These are phyloP conservation scores for Hoplodrina blanda DNA, from an alignment of 2,888 invertebrate genomes.

Conservation along the genomic window DNA sequence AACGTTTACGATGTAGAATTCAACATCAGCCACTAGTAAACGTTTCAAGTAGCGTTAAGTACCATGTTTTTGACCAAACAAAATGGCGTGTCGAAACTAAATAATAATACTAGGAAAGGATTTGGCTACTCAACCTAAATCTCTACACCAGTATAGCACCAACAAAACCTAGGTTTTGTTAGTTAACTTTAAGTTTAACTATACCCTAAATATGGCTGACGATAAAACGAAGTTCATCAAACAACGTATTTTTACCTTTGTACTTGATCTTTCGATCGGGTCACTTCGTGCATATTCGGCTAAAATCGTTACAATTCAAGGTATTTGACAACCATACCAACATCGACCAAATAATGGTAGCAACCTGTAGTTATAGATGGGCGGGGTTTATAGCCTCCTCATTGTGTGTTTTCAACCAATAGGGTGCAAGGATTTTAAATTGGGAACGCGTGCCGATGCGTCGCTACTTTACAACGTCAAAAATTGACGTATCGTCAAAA, in stretches of 20 bases:
- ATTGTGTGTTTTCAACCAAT: conserved; percentile 74
- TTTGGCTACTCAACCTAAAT: too few relatives aligned
- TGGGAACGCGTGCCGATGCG: conserved; percentile 83
- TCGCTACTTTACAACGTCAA: conserved; percentile 79
- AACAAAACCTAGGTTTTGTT: not conserved
- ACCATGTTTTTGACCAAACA: too few relatives aligned
- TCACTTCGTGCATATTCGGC: conserved; percentile 34
- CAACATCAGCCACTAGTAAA: too few relatives aligned
- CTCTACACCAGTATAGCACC: too few relatives aligned
- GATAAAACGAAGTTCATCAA: conserved; percentile 18
- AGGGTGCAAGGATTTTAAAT: conserved; percentile 71
- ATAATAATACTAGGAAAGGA: too few relatives aligned
- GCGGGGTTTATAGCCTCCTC: conserved; percentile 66
- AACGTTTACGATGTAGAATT: too few relatives aligned
- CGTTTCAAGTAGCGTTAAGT: too few relatives aligned
- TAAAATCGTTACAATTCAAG: conserved; percentile 58
- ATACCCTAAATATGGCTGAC: conserved; percentile 3
- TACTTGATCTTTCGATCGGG: conserved; percentile 58
- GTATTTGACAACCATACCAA: conserved; percentile 51
- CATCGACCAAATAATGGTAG: conserved; percentile 75
- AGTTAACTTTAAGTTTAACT: not conserved
- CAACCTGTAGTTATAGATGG: conserved; percentile 70
- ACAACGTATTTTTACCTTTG: conserved; percentile 31
- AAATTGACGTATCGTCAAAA: conserved; percentile 80
- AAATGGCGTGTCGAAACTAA: too few relatives aligned